phyloP scores from a whole-genome alignment of 2,888 invertebrate species.

The Poecilobothrus nobilitatus region DNA sequence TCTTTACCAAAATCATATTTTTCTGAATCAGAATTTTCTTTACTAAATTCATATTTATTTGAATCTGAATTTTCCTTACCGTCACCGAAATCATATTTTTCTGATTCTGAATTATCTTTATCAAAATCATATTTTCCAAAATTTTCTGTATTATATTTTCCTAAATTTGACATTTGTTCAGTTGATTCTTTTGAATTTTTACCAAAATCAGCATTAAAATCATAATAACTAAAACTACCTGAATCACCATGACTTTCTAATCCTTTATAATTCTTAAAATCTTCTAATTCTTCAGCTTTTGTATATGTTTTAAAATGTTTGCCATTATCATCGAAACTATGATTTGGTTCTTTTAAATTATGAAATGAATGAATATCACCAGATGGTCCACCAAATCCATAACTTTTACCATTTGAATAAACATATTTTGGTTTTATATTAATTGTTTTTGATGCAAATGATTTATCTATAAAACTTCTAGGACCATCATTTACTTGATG shows the following conservation, averaged over 20 bases:
- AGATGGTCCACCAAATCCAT: conserved; percentile 1
- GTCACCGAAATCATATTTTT: not conserved
- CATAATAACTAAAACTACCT: not conserved
- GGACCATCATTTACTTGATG: not conserved
- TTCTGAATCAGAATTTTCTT: not conserved
- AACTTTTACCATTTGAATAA: not conserved
- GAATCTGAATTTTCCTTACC: not conserved
- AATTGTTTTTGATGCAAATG: not conserved
- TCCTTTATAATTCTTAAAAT: not conserved
- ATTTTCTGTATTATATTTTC: too few species aligned
- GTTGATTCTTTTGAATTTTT: not conserved
- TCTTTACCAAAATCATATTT: not conserved
- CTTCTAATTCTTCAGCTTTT: not conserved
- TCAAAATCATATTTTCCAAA: not conserved
- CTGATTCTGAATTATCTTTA: not conserved
- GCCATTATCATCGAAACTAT: not conserved
- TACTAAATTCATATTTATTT: not conserved
- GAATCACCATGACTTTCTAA: not conserved
- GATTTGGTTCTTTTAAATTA: not conserved
- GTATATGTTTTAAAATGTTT: not conserved
- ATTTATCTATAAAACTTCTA: not conserved
- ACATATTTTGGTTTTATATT: not conserved
- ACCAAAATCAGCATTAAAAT: not conserved
- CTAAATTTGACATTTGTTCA: not conserved
- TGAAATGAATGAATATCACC: conserved; percentile 1